Evolutionary conservation across 1,140 invertebrate species (phyloP), one percentile per base, ranked within the genome.

Genomic region (Achroia grisella): DNA sequence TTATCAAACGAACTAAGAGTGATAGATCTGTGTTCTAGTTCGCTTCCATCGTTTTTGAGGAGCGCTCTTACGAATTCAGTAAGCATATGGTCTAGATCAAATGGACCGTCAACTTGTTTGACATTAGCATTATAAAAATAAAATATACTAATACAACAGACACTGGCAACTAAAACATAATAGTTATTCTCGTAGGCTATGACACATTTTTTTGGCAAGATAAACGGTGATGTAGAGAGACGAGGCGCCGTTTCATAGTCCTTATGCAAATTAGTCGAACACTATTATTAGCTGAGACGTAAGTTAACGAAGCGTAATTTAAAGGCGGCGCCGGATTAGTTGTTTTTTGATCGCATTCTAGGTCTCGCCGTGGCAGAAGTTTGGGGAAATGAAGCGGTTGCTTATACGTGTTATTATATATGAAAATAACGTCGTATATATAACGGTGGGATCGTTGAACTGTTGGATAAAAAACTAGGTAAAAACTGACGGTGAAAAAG

Each of bases 371-470:
- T 72, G 66, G 62, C 73, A 69, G 56, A 53, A 62, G 64, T 77
- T 79, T 77, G 46, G 61, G 68, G 71, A 77, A 81, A 80, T 84
- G 81, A 84, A 78, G 70, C 71, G 69, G 71, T 73, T 67, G 62
- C 65, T 65, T 77, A 75, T 69, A 65, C 57, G 52, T 69, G 66
- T 79, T 78, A 79, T 79, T 78, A 74, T 66, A 71, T 71, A 61
- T 71, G 50, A 63, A 75, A 80, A 77, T 76, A 73, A 59, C 52
- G 52, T 50, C 59, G 6, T 58, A 60, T 62, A 62, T 64, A 55
- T 59, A 43, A 48, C 33, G 50, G 37, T 23, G 59, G 47, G 72
- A 68, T 73, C 68, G 55, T 62, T 64, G 69, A 43, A 67, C 74
- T 52, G 44, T 37, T 34, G 43, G 15, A 12, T 45, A 70, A 65